Base-by-base conservation (phyloP, 2,797 vertebrate species). In the Sylvilagus floridanus region DNA sequence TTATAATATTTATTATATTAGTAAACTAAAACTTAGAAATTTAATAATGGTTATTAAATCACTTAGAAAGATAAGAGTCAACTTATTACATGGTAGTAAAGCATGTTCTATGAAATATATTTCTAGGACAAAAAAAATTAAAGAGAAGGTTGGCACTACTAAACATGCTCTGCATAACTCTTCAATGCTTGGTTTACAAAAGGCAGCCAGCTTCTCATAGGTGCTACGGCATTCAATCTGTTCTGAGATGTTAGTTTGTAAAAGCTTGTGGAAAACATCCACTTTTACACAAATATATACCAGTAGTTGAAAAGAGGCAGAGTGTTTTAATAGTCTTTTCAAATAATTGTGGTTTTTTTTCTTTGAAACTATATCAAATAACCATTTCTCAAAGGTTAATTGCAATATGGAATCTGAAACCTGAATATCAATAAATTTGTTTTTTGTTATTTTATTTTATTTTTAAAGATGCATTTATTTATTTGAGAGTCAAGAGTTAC, bases 341-440 rank as follows among this genome's bases (percentile, higher is more conserved):
- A 92, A 30, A 72, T 88, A 79, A 85, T 75, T 86, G 19, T 86
- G 76, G n/a, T 90, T 73, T 85, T 91, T 66, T 66, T 92, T 96
- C 77, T 78, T 72, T 93, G 26, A 95, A 63, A 88, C 37, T 90
- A n/a, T 35, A 93, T 71, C 57, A 96, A 91, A 93, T 62, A 90
- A 69, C 81, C 57, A 52, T 92, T 94, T 89, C 60, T 85, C 77
- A 94, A 93, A 93, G 35, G 69, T 66, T 95, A 90, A 84, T 5
- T 88, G 37, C 8, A 94, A 63, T 66, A 47, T 57, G 13, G 60
- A 93, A 71, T 82, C 47, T 82, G 37, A 79, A 96, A 60, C 4
- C 35, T 87, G 35, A 72, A 47, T 71, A 91, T 77, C 65, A 96
- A 35, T 78, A 60, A 90, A 87, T 7, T 71, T 88, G 75, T 78